Evolutionary conservation across 1,140 invertebrate genomes (phyloP), one percentile per base, ranked within the genome.

Genomic region (Nephila pilipes): DNA sequence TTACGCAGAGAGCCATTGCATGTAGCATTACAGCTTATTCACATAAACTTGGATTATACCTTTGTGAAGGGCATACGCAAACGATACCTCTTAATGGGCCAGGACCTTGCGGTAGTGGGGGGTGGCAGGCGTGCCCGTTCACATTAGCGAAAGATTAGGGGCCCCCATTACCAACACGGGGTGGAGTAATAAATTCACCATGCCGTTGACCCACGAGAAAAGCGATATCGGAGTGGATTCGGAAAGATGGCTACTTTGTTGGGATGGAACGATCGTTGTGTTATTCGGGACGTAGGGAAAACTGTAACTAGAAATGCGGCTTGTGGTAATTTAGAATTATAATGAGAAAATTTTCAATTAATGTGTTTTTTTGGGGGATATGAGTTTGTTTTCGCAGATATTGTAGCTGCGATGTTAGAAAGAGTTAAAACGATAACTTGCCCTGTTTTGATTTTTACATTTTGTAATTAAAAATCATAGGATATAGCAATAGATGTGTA

Each of bases 101-200:
- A 8, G 6, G 20, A 4, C n/a, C n/a, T 85, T 54, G 20, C 25
- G 14, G n/a, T 54, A 57, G 54, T 46, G 1, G 46, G 46, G 46
- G 46, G 6, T 46, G 12, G 46, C 46, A 46, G 54, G 38, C 46
- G 81, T 85, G 81, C 46, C 38, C 54, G 22, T 6, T 25, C 46
- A 54, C 81, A 25, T 85, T 85, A 85, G n/a, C 14, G 16, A 29
- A 20, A 80, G 80, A 83, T 83, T 83, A 46, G 80, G 80, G 80
- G 75, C 25, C 75, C 8, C 14, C 29, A 38, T 54, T 25, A 85
- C 54, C 25, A n/a, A 12, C 38, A 55, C 32, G 75, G 75, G 46
- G 32, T 79, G 25, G 75, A 32, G 75, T 36, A 29, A 79, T 79
- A 79, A 79, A 79, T 55, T 85, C 81, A 6, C 10, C 81, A 55